These are phyloP conservation scores for Eupithecia tripunctaria DNA, from an alignment of 2,888 invertebrate species.

Conservation along the genomic window DNA sequence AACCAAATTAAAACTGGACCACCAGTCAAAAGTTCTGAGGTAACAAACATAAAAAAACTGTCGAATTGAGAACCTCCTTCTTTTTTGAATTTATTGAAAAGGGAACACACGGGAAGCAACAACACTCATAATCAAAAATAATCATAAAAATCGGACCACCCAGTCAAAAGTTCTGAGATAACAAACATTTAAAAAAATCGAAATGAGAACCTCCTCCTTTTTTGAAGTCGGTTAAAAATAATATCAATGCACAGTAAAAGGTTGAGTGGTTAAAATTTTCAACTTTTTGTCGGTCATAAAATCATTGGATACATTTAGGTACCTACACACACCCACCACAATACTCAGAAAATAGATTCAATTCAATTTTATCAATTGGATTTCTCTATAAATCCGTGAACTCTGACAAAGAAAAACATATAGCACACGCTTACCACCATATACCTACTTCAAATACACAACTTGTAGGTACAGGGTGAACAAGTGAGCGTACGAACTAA, in stretches of 20 bases:
- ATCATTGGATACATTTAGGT: neutral
- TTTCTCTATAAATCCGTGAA: neutral
- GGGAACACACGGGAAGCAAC: too few species aligned
- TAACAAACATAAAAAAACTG: too few species aligned
- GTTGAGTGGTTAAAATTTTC: neutral
- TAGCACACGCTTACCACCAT: neutral
- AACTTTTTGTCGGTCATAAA: neutral
- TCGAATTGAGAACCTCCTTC: too few species aligned
- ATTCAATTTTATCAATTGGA: neutral
- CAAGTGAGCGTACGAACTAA: constrained; percentile 27
- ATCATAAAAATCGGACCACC: too few species aligned
- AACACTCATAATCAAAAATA: too few species aligned
- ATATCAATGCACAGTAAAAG: neutral
- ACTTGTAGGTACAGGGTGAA: constrained; percentile 9
- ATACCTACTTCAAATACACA: neutral
- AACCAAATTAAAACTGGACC: too few species aligned
- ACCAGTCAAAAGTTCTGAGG: too few species aligned
- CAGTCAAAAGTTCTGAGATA: too few species aligned
- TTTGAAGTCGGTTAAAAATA: too few species aligned
- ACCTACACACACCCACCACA: neutral
- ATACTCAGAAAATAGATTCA: neutral
- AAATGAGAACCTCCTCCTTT: too few species aligned
- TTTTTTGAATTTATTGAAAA: too few species aligned
- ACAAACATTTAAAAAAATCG: too few species aligned
- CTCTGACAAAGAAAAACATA: neutral